Evolutionary conservation across 2,797 vertebrate genomes (phyloP), one percentile per base, ranked within the genome.

Genomic region (Arctocebus calabarensis): DNA sequence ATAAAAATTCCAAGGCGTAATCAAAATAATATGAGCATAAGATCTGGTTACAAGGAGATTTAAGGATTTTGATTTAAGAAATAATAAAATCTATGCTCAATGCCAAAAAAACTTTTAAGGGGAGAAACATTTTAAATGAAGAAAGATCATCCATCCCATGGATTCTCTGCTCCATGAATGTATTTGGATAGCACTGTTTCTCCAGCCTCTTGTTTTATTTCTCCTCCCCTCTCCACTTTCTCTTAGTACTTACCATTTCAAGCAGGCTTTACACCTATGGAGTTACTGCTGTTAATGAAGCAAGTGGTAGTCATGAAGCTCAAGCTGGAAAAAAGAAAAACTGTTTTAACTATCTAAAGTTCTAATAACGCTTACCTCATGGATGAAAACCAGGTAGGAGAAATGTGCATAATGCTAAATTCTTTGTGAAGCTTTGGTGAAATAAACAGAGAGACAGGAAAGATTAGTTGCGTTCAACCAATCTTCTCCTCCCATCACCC

Each of bases 291-390:
- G 75, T 95, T 97, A 96, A 97, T 96, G 96, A 97, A 97, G 96
- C 90, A 96, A 97, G 96, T 89, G 88, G 85, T 87, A 90, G 88
- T 96, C 95, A 96, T 97, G 95, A 97, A 96, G 96, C 95, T 96
- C 78, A 93, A 92, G 66, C 82, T 94, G 87, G 92, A 29, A 66
- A 29, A 64, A 57, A 43, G 61, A 96, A 79, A 48, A 77, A 14
- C 27, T 82, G 57, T 45, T 95, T 95, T 90, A 96, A 95, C 89
- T 82, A n/a, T 95, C 43, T 93, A 57, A 48, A 48, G 43, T 94
- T 83, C 27, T 86, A 37, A 40, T 92, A 97, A 94, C 84, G 11
- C 70, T 93, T 68, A 68, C 85, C 86, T 96, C 91, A 45, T 16
- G 45, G 27, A 95, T 55, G 84, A 94, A 97, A 93, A 70, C 4